Evolutionary conservation across 2,113 vertebrate species (phyloP).

Genomic region (Anhinga anhinga): DNA sequence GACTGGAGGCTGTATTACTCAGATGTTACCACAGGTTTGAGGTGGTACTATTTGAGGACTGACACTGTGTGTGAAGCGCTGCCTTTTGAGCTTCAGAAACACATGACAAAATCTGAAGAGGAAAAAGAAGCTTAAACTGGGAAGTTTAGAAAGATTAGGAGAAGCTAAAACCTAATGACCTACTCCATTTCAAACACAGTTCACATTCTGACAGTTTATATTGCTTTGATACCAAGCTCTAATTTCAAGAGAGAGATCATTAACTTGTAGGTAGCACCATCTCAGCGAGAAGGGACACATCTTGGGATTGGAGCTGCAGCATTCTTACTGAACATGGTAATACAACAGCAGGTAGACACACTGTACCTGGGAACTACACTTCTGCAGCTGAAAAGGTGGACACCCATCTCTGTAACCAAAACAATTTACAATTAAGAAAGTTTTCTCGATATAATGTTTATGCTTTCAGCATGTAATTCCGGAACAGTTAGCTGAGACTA

Average conservation of each 20-base stretch:
- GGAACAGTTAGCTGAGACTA: background rate
- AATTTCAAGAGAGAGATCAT: background rate
- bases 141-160: background rate
- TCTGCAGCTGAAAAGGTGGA: background rate
- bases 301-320: background rate
- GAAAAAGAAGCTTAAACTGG: background rate
- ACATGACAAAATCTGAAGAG: background rate
- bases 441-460: background rate
- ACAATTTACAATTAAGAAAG: background rate
- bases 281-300: background rate
- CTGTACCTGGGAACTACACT: background rate
- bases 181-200: background rate
- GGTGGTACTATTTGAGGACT: background rate
- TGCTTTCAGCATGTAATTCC: background rate
- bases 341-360: background rate
- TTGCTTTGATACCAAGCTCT: background rate
- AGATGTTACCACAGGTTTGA: background rate
- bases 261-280: background rate
- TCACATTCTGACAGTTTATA: background rate
- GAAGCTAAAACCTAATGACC: background rate
- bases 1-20: background rate
- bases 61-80: background rate
- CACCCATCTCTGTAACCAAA: background rate
- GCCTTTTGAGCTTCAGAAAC: background rate
- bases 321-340: background rate